Percentiles rank a stretch among this genome's conserved stretches.
Conservation (phyloP, 2,888 invertebrate species). For the Galerucella pusilla region DNA sequence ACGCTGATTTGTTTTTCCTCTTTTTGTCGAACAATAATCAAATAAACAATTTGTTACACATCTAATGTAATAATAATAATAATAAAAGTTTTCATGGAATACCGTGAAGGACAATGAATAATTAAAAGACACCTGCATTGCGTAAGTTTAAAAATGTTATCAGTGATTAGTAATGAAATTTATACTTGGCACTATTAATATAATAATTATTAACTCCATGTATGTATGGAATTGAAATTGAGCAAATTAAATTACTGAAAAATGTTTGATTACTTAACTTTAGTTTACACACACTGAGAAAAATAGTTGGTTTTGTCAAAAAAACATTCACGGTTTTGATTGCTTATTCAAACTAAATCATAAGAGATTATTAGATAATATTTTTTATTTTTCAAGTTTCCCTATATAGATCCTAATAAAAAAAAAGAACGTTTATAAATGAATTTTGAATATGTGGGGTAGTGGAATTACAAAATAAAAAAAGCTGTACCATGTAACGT, state of each 20-base stretch:
- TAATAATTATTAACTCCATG: neutral
- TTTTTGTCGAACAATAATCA: neutral
- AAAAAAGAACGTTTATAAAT: too few species aligned
- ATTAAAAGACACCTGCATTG: constrained; percentile 5
- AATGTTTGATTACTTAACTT: neutral
- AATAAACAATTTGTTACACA: neutral
- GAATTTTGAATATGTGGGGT: too few species aligned
- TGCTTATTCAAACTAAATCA: too few species aligned
- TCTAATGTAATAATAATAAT: neutral
- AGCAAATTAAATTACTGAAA: neutral
- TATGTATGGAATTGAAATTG: neutral
- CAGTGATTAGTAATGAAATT: neutral
- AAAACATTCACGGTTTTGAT: neutral
- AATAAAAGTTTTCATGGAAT: neutral
- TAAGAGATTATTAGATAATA: too few species aligned
- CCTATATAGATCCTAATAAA: too few species aligned
- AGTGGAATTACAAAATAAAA: too few species aligned
- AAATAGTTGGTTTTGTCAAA: neutral
- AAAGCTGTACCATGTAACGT: too few species aligned
- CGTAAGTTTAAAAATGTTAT: constrained; percentile 1
- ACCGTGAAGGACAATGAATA: constrained; percentile 8
- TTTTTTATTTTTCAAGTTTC: too few species aligned
- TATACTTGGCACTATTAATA: neutral
- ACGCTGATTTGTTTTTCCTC: neutral
- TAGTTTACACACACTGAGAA: neutral